phyloP scores from a whole-genome alignment of 2,797 vertebrate species.

The Chiropotes sagulatus region DNA sequence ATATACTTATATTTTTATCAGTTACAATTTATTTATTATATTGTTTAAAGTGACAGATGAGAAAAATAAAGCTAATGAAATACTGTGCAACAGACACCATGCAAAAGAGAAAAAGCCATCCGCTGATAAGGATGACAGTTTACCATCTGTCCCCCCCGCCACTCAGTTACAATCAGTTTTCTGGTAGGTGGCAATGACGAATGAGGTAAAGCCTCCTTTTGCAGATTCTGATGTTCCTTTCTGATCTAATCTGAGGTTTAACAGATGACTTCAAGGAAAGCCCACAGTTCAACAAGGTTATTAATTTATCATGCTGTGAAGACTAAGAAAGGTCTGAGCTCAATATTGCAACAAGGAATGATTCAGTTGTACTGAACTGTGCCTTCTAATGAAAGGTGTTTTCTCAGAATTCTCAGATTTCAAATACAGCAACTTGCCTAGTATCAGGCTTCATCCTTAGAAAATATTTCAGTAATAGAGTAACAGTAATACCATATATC shows the following conservation, averaged over 20 bases:
- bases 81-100: constrained; percentile 34
- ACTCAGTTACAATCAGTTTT: constrained; percentile 39
- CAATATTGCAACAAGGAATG: not conserved
- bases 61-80: constrained; percentile 39
- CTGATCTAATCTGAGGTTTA: constrained; percentile 67
- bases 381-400: not conserved
- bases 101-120: constrained; percentile 27
- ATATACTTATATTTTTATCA: not conserved
- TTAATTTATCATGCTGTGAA: constrained; percentile 54
- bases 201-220: constrained; percentile 47
- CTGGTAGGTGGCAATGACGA: constrained; percentile 44
- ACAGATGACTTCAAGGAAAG: constrained; percentile 53
- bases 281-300: constrained; percentile 74
- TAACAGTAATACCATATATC: constrained; percentile 68
- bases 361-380: not conserved
- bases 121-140: constrained; percentile 44
- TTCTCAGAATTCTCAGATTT: constrained; percentile 82
- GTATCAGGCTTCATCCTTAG: constrained; percentile 58
- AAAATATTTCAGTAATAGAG: constrained; percentile 69
- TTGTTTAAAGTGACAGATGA: constrained; percentile 38
- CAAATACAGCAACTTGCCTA: constrained; percentile 49
- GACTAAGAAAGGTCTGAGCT: constrained; percentile 34
- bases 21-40: not conserved
- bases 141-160: constrained; percentile 49
- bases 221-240: constrained; percentile 37